Conservation (phyloP, 2,113 vertebrate species). For the Pteronura brasiliensis region DNA sequence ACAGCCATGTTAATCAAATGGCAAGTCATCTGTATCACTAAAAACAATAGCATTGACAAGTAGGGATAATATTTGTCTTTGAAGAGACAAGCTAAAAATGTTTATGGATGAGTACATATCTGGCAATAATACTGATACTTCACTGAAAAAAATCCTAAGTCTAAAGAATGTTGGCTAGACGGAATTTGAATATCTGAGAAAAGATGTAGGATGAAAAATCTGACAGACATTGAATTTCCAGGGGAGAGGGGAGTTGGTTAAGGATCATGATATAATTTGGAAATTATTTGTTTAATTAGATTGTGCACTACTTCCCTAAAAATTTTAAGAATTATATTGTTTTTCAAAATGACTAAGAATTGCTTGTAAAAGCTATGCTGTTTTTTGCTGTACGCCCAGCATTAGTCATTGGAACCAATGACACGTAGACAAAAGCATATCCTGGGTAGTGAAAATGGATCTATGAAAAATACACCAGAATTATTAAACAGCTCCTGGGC, state of each 20-base stretch:
- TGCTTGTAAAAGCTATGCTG: background rate
- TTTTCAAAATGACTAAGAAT: background rate
- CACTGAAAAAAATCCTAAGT: background rate
- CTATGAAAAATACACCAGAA: background rate
- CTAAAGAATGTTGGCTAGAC: background rate
- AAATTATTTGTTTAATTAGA: background rate
- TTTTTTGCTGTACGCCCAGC: background rate
- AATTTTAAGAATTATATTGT: background rate
- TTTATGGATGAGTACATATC: background rate
- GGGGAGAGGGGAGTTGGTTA: fast-evolving
- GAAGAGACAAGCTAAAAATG: background rate
- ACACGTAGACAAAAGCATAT: background rate
- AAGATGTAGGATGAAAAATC: background rate
- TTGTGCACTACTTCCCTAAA: background rate
- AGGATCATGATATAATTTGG: background rate
- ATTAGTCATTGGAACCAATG: background rate
- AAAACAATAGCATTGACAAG: background rate
- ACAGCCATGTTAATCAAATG: fast-evolving
- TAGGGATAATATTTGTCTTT: background rate
- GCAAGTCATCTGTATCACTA: background rate
- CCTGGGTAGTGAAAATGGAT: background rate
- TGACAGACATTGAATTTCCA: background rate
- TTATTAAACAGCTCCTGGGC: background rate
- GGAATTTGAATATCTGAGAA: background rate
- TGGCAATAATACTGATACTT: background rate